A percentile compares a stretch with the other conserved stretches of the same genome.
phyloP scores from a whole-genome alignment of 2,888 invertebrate genomes.

The Protonemura montana region DNA sequence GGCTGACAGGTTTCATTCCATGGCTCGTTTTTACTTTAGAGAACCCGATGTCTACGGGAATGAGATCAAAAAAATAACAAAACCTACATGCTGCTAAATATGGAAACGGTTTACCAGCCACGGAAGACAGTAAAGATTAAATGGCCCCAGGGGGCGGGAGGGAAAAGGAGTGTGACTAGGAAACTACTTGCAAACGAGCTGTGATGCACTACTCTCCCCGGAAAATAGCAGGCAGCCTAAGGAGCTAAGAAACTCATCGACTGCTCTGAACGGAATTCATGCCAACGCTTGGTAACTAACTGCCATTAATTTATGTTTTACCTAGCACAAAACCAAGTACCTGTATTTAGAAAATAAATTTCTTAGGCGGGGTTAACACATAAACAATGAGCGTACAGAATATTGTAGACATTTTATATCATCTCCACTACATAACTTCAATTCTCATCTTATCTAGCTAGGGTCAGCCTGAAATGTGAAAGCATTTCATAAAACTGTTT shows the following conservation, averaged over 20 bases:
- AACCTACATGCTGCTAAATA: neutral
- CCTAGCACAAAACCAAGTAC: no score
- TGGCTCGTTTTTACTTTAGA: no score
- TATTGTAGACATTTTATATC: no score
- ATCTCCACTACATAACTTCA: no score
- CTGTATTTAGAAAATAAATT: no score
- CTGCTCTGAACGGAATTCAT: neutral
- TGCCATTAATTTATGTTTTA: neutral
- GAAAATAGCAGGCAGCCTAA: neutral
- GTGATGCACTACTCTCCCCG: conserved; percentile 7
- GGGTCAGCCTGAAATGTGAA: no score
- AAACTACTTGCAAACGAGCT: conserved; percentile 3
- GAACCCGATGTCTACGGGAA: neutral
- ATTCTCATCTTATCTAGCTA: no score
- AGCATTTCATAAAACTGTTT: no score
- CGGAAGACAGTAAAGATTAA: neutral
- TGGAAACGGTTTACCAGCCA: neutral
- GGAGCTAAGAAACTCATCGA: neutral
- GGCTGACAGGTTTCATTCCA: neutral
- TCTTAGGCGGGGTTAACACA: no score
- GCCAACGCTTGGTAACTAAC: neutral
- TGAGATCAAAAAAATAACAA: neutral
- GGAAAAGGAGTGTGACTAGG: neutral
- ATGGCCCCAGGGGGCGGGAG: neutral
- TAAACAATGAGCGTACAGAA: no score